A percentile compares a stretch with the other conserved stretches of the same genome.
Conservation (phyloP, 2,113 vertebrate genomes). For the Rallus limicola region DNA sequence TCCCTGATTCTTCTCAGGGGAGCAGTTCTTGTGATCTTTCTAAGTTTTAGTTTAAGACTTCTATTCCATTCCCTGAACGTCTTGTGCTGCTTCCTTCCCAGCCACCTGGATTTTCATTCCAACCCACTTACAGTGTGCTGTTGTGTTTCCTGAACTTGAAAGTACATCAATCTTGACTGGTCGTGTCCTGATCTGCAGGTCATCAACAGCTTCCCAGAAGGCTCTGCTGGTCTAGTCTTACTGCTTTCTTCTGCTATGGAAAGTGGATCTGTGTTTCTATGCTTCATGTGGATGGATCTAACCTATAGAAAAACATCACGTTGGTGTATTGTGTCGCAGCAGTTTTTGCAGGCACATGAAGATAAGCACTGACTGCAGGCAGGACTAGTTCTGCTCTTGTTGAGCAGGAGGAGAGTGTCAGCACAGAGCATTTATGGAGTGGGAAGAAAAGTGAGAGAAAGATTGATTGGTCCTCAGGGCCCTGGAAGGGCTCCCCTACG, state of each 20-base stretch:
- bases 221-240: not conserved
- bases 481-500: not conserved
- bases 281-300: not conserved
- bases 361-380: not conserved
- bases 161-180: not conserved
- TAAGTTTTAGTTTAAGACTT: not conserved
- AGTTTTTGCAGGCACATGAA: not conserved
- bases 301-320: accelerated
- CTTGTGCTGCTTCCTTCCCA: not conserved
- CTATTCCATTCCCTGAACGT: not conserved
- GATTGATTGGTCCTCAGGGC: not conserved
- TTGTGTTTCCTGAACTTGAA: not conserved
- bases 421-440: not conserved
- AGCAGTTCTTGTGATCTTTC: not conserved
- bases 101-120: not conserved
- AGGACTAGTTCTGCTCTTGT: not conserved
- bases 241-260: not conserved
- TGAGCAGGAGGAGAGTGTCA: not conserved
- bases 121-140: not conserved
- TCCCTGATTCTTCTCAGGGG: not conserved
- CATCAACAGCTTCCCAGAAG: not conserved
- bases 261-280: not conserved
- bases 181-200: not conserved
- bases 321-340: not conserved
- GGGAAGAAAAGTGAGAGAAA: not conserved